These are phyloP conservation scores for Ginglymostoma cirratum DNA, from an alignment of 2,113 vertebrate species.

Conservation along the genomic window DNA sequence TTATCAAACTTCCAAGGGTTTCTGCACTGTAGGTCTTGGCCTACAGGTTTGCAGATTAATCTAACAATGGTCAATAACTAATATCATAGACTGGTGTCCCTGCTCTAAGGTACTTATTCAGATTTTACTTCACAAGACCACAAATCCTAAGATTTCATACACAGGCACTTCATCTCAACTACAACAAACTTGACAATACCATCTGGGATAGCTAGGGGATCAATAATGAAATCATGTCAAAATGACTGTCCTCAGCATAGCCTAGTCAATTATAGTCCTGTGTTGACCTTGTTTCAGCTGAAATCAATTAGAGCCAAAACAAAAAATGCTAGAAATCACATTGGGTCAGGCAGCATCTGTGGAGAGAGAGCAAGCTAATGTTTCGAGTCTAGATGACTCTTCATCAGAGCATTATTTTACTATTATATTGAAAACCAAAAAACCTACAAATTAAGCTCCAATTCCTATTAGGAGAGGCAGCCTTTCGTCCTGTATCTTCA, in stretches of 20 bases:
- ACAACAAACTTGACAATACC: neutral
- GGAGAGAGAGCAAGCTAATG: too few relatives aligned
- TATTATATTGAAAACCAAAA: slow-evolving; percentile 40
- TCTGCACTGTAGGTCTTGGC: neutral
- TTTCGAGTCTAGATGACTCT: too few relatives aligned
- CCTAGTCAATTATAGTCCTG: neutral
- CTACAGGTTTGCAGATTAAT: neutral
- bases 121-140: neutral
- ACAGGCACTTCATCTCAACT: neutral
- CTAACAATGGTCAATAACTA: neutral
- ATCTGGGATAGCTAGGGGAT: neutral
- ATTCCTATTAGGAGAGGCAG: neutral
- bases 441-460: slow-evolving; percentile 48
- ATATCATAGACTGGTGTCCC: neutral
- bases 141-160: neutral
- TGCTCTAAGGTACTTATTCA: neutral
- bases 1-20: neutral
- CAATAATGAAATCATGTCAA: neutral
- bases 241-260: neutral
- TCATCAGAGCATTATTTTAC: neutral
- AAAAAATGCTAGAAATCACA: too few relatives aligned
- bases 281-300: neutral
- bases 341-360: too few relatives aligned
- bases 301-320: neutral
- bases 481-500: neutral